Percentiles rank a stretch among this genome's conserved stretches.
phyloP scores from a whole-genome alignment of 2,888 invertebrate genomes.

The Athripsodes cinereus region DNA sequence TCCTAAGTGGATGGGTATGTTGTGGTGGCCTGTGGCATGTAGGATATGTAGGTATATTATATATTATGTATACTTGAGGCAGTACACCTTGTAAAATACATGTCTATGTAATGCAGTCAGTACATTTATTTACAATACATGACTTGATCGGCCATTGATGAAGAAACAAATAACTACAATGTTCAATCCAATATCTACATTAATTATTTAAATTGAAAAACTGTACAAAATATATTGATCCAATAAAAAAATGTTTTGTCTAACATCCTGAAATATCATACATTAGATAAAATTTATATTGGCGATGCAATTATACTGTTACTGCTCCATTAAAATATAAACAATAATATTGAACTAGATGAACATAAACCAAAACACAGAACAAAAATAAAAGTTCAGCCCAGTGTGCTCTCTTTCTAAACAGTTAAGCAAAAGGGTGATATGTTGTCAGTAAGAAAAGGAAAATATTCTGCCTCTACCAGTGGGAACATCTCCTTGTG shows the following conservation, averaged over 20 bases:
- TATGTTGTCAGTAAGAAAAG: constrained; percentile 24
- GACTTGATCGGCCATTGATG: background rate
- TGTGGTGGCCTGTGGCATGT: too few species aligned
- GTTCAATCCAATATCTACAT: background rate
- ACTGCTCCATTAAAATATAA: background rate
- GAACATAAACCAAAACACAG: background rate
- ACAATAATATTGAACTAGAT: background rate
- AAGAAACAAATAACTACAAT: background rate
- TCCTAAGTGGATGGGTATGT: too few species aligned
- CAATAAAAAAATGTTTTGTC: background rate
- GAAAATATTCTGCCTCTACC: constrained; percentile 25
- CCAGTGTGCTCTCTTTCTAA: constrained; percentile 29
- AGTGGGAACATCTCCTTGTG: background rate
- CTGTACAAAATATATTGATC: background rate
- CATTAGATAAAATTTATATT: constrained; percentile 8
- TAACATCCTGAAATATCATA: constrained; percentile 8
- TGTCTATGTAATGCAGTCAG: too few species aligned
- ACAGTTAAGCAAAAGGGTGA: constrained; percentile 27
- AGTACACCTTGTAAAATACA: too few species aligned
- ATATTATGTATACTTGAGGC: too few species aligned
- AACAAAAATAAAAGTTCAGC: constrained; percentile 23
- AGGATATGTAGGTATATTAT: too few species aligned
- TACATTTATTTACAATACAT: too few species aligned
- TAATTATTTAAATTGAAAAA: background rate
- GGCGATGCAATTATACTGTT: constrained; percentile 2